Base-by-base conservation (phyloP, 2,113 vertebrate species). In the Microcebus lehilahytsara region DNA sequence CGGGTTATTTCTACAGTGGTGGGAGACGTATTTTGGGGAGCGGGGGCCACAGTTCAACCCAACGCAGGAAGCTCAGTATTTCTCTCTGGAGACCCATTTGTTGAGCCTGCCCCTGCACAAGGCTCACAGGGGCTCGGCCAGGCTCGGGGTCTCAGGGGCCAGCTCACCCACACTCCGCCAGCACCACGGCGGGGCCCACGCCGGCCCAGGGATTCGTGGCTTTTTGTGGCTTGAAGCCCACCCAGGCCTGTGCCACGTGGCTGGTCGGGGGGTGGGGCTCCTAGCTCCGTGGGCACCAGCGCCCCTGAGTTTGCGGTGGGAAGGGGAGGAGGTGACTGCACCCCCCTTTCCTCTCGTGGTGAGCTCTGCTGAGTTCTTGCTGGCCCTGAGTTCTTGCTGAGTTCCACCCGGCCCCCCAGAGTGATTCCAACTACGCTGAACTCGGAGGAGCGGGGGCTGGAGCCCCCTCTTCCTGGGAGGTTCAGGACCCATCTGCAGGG, bases 121-220 rank as follows among this genome's bases (percentile, higher is more conserved):
- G 46, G 12, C 10, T 1, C 42, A 0, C 0, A 2, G 19, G 62
- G 37, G 62, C 42, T 30, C 0, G 16, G n/a, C 84, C n/a, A 51
- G 67, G 30, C 37, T 1, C 0, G 11, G 27, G 19, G 6, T 3
- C 8, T n/a, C 0, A 2, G 9, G 37, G 34, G 10, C n/a, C 10
- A 66, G 58, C 23, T 1, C 4, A 32, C 46, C 58, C 12, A 5
- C 23, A 37, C 32, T 25, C 40, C 8, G 20, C 46, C 60, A 85
- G 46, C 12, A 58, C 37, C 46, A 1, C 2, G 19, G 80, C 0
- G 8, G 69, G 7, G 16, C 9, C 58, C 49, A 30, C 14, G 13
- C 53, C 11, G 10, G 30, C 11, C n/a, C 6, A 19, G 37, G 23
- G 10, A 81, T 23, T 20, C 9, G 8, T 0, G 22, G 42, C 11